Conservation (phyloP, 1,140 invertebrate species). For the Oreohelix idahoensis region DNA sequence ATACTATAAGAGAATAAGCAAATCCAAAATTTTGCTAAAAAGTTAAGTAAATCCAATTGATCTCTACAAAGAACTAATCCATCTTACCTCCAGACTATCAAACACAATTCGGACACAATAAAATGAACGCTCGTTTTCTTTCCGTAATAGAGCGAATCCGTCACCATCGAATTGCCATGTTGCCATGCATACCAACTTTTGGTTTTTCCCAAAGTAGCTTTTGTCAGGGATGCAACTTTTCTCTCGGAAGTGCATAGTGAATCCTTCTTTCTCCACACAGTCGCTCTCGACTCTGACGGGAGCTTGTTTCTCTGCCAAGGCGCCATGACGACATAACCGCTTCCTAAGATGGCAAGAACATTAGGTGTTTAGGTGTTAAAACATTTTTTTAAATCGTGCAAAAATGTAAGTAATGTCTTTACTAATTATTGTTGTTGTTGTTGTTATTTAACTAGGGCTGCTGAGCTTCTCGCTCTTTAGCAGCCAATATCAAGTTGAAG, state of each 20-base stretch:
- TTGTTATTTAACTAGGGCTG: no score
- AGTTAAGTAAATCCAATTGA: no score
- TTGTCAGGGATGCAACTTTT: slow-evolving; percentile 12
- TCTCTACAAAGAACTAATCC: no score
- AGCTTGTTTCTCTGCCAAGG: background rate
- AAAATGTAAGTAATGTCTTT: no score
- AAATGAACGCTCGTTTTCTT: slow-evolving; percentile 22
- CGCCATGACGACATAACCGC: background rate
- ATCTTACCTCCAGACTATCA: background rate
- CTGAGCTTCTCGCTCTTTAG: no score
- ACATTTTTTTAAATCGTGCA: no score
- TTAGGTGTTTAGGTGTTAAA: no score
- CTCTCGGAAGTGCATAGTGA: slow-evolving; percentile 25
- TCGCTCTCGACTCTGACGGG: slow-evolving; percentile 38
- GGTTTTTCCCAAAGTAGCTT: background rate
- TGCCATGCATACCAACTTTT: slow-evolving; percentile 27
- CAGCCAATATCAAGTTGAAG: no score
- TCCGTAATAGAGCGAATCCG: slow-evolving; percentile 26
- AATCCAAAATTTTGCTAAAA: no score
- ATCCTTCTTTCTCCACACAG: slow-evolving; percentile 31
- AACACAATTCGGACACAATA: slow-evolving; percentile 25
- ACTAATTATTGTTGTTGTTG: no score
- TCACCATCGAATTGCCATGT: slow-evolving; percentile 27
- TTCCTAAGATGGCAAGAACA: background rate
- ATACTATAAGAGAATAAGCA: no score